A percentile compares a stretch with the other conserved stretches of the same genome.
Conservation (phyloP, 2,113 vertebrate species). For the Rhabdornis inornatus region DNA sequence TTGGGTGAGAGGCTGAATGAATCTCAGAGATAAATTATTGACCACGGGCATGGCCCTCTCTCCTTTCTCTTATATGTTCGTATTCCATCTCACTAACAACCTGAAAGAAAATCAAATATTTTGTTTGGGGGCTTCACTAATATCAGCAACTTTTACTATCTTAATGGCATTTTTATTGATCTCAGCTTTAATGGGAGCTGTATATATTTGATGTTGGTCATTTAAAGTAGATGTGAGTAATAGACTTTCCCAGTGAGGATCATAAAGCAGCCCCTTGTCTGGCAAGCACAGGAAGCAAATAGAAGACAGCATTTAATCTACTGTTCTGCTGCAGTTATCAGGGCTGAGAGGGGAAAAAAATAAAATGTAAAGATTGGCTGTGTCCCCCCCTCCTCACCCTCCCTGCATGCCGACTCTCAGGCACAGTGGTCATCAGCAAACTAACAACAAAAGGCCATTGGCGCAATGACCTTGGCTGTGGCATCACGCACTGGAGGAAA, state of each 20-base stretch:
- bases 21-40: constrained; percentile 88
- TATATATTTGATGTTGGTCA: constrained; percentile 97
- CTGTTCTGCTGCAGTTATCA: constrained; percentile 83
- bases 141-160: constrained; percentile 95
- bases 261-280: constrained; percentile 89
- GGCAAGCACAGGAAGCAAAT: constrained; percentile 80
- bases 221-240: constrained; percentile 98
- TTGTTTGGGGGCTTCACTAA: constrained; percentile 96
- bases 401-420: constrained; percentile 54
- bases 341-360: constrained; percentile 66
- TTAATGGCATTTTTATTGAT: constrained; percentile 99
- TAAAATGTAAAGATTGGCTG: constrained; percentile 75
- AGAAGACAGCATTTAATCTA: constrained; percentile 87
- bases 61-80: constrained; percentile 80
- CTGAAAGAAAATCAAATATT: constrained; percentile 96
- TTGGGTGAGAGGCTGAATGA: constrained; percentile 83
- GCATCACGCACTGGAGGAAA: constrained; percentile 97
- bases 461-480: constrained; percentile 99
- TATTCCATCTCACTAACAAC: constrained; percentile 87
- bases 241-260: constrained; percentile 90
- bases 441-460: constrained; percentile 96
- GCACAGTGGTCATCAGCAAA: constrained; percentile 91
- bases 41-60: constrained; percentile 77
- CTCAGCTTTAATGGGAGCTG: constrained; percentile 90
- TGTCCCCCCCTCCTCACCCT: background rate